A percentile compares a stretch with the other conserved stretches of the same genome.
Conservation (phyloP, 35 echinoderm and acorn worm species). For the Anneissia japonica region DNA sequence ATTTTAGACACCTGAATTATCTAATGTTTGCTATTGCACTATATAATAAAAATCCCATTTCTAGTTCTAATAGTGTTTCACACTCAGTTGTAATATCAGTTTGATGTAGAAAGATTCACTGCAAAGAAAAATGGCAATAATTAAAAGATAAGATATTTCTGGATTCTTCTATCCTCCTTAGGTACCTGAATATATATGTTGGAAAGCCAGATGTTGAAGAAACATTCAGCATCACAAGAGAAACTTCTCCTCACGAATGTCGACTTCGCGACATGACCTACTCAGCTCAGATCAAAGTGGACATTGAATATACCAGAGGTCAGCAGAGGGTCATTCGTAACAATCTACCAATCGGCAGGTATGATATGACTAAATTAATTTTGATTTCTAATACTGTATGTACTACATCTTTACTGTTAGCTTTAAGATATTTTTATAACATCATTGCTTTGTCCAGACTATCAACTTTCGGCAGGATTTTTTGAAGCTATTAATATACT, state of each 20-base stretch:
- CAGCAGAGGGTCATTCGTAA: constrained; percentile 87
- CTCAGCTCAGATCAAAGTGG: constrained; percentile 88
- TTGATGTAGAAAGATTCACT: neutral
- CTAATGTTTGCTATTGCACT: no score
- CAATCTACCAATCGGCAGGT: constrained; percentile 95
- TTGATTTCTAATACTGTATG: no score
- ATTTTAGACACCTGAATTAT: no score
- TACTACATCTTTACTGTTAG: no score
- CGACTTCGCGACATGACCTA: constrained; percentile 95
- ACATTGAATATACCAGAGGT: constrained; percentile 92
- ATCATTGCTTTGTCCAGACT: no score
- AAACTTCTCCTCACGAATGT: constrained; percentile 90
- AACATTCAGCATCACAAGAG: constrained; percentile 92
- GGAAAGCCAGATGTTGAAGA: constrained; percentile 88
- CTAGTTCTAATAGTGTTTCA: no score
- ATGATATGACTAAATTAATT: no score
- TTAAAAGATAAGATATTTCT: neutral
- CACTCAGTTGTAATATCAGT: no score
- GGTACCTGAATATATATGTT: constrained; percentile 92
- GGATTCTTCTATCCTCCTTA: neutral
- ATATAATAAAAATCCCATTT: no score
- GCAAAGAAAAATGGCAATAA: neutral
- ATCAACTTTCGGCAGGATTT: no score
- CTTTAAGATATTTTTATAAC: no score
- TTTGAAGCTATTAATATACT: no score